Base-by-base conservation (phyloP, 2,113 vertebrate genomes). In the Myanophis thanlyinensis region DNA sequence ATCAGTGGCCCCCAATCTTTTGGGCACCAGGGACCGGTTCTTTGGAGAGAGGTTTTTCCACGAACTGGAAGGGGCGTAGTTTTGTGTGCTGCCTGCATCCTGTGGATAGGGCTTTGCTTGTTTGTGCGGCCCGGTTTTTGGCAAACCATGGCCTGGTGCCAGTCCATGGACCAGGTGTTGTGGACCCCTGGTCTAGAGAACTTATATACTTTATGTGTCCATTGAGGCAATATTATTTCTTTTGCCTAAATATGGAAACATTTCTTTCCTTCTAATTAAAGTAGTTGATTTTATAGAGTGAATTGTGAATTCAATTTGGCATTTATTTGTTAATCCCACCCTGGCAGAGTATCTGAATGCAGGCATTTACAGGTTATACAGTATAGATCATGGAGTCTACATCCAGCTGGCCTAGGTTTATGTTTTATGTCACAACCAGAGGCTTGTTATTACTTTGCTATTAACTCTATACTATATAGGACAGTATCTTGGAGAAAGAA, bases 381-480 rank as follows among this genome's bases (percentile, higher is more conserved):
- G n/a, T n/a, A n/a, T 96, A 95, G 95, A 97, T 98, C 95, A 95
- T 89, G 93, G 95, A 93, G 96, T 96, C 95, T 95, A 93, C 94
- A 94, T 96, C 56, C 88, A 96, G 96, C 95, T 95, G 92, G 96
- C 97, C 97, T 97, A 97, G 97, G 97, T 97, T 97, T 97, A 94
- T 98, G 97, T 97, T 98, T 98, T 97, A 97, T 97, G 97, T 98
- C 97, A 97, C 97, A 95, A 95, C 96, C 96, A 93, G 96, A 97
- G 96, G 93, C 96, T 97, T 96, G 95, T 97, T 97, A 97, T 97
- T 97, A 97, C 97, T 96, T 97, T 97, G 96, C 97, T 97, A 97
- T 98, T 98, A 97, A 97, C 97, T 97, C 97, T 95, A 95, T 97
- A 95, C 97, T 95, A 67, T 97, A 97, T 94, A 97, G 97, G 97